Base-by-base conservation (phyloP, 1,140 invertebrate species). In the Drosophila repletoides region DNA sequence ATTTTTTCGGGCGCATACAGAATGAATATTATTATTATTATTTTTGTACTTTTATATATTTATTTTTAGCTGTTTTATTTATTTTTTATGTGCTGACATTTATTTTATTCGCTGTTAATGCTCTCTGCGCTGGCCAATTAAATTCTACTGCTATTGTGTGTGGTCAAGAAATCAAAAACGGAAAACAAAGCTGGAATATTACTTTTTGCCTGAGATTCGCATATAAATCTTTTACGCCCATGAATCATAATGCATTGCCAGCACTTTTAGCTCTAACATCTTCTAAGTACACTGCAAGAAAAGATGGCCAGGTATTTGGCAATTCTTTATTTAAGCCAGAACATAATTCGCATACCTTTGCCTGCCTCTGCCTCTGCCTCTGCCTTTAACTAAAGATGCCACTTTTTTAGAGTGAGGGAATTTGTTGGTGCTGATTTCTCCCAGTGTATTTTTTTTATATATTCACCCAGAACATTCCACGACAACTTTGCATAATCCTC, bases 81-180 rank as follows among this genome's bases (percentile, higher is more conserved):
- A 9, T 43, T 66, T 56, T 67, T 66, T 59, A 58, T 66, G 71
- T 22, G 66, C 45, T 29, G 48, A 79, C 71, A 79, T 79, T 67
- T 59, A 55, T 75, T 72, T 67, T 40, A 66, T 79, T 72, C 68
- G 51, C 56, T 80, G 60, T 75, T 74, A 66, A 59, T 80, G 70
- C 19, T 29, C 61, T 69, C 58, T 41, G 28, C 22, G 33, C 55
- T 17, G 33, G 41, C 41, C 41, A 58, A 65, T 65, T 65, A 65
- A 65, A 34, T 55, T 15, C 36, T 17, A 10, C 31, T 52, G 22
- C 14, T 58, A 38, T 71, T 67, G 64, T 71, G 68, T 71, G 55
- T 71, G 68, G 68, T 71, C 68, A 71, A 67, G 68, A 71, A 66
- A 70, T 69, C 24, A 41, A 48, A 58, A 19, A 49, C n/a, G n/a